Base-by-base conservation (phyloP, 2,888 invertebrate genomes). In the Cabera pusaria region DNA sequence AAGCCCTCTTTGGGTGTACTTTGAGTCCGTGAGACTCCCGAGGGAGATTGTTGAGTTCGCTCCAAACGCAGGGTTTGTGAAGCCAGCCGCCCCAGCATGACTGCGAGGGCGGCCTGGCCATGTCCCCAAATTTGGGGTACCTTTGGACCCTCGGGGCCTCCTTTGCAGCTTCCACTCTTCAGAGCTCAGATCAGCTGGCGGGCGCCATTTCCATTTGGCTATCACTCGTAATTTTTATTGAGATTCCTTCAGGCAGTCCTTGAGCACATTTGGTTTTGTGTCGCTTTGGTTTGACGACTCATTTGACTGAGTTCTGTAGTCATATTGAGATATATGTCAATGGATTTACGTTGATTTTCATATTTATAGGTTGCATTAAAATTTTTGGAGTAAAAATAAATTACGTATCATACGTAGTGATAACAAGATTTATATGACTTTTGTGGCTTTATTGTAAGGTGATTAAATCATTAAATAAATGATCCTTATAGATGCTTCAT, bases 131-230 rank as follows among this genome's bases (percentile, higher is more conserved):
- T 53, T 56, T 22, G 62, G 60, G 37, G 58, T 64, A 46, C 56
- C 66, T 72, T 57, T 40, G 62, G 56, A 49, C 74, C 78, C 49
- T 49, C 59, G 49, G 64, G 65, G 59, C 62, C 62, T 44, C 74
- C 72, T 76, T 77, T 64, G 77, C 88, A 88, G 81, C 67, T 88
- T 88, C 88, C 88, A 88, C 74, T 85, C 86, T 72, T 80, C 76
- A 50, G 59, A 57, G 36, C 58, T 69, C 57, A 64, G 77, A 79
- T 88, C 87, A 86, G 81, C 85, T 85, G 77, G 66, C 24, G 65
- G 81, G 44, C 72, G 68, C 85, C 83, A 88, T 60, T 80, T 70
- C 88, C 88, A 88, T 79, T 88, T 88, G 59, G 81, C 87, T 77
- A 88, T 88, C 88, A 88, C 85, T 71, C 79, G 81, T 83, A 71